These are phyloP conservation scores for Temnothorax curvispinosus DNA, from an alignment of 1,140 invertebrate genomes.

Conservation along the genomic window DNA sequence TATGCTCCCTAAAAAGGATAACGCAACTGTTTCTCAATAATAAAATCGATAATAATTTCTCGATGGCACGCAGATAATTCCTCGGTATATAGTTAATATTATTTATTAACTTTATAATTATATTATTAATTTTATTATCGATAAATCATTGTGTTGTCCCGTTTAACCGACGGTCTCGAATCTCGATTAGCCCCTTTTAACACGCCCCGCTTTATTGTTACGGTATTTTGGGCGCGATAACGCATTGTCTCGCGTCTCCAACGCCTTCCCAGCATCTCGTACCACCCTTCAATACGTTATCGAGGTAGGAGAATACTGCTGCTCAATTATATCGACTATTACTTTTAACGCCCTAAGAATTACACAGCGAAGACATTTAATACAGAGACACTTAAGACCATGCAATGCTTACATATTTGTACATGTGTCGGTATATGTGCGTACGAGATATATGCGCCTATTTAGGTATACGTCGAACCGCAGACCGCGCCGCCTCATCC, in stretches of 20 bases:
- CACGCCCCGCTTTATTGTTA: not conserved
- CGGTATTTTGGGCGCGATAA: not conserved
- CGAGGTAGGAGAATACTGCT: slow-evolving; percentile 61
- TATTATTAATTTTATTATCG: not conserved
- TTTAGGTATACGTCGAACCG: slow-evolving; percentile 8
- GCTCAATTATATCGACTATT: slow-evolving; percentile 58
- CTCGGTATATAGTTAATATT: not conserved
- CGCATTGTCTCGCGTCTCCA: not conserved
- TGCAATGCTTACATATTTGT: slow-evolving; percentile 50
- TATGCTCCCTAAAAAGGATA: not conserved
- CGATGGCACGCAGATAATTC: not conserved
- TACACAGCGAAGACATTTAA: slow-evolving; percentile 55
- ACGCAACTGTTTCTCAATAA: slow-evolving; percentile 19
- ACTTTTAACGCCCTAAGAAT: slow-evolving; percentile 50
- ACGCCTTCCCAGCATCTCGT: not conserved
- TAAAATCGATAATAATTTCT: not conserved
- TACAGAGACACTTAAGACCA: slow-evolving; percentile 60
- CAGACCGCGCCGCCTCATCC: not conserved
- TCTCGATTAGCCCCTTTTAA: slow-evolving; percentile 12
- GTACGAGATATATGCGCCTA: slow-evolving; percentile 51
- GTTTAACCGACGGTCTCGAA: not conserved
- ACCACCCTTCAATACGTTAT: slow-evolving; percentile 32
- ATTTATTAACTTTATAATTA: not conserved
- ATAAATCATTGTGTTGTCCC: not conserved
- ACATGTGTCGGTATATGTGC: slow-evolving; percentile 59